Base-by-base conservation (phyloP, 2,113 vertebrate species). In the Oreotrochilus melanogaster region DNA sequence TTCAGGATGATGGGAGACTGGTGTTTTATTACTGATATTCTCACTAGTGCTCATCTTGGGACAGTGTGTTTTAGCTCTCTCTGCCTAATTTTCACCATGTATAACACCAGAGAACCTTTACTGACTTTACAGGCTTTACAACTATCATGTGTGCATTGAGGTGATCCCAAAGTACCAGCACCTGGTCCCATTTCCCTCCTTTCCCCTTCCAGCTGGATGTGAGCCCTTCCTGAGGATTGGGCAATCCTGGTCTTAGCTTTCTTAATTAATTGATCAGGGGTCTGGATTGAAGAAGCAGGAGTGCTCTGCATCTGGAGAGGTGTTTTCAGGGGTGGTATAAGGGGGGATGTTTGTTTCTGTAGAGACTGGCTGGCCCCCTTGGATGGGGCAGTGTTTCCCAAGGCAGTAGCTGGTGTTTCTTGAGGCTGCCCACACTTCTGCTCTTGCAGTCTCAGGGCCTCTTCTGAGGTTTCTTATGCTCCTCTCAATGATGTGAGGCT, bases 81-180 rank as follows among this genome's bases (percentile, higher is more conserved):
- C 48, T 85, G 42, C 84, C 76, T 87, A 53, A 87, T 78, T 88
- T 93, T 90, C 75, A 21, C 85, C 74, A 62, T 62, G 23, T 74
- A 57, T 92, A 74, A 94, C 84, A 88, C 51, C 47, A 70, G 78
- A 76, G 88, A 90, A 80, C 79, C 57, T 85, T 81, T 72, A 70
- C 71, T 87, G 84, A 81, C 87, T 75, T 91, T 25, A 81, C 74
- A 88, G 95, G 89, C 92, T 94, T 78, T 91, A 91, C 71, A 91
- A 37, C 84, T 93, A 3, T 92, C 79, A 61, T 18, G 28, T 65
- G 48, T 37, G 61, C 18, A 1, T 65, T 91, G 64, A 31, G 73
- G 80, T 86, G 74, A 87, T 95, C 37, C 70, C 7, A 0, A 80
- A 75, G 80, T 33, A 57, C 42, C 37, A 65, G 89, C 70, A 43